These are phyloP conservation scores for Acanthosepion pharaonis DNA, from an alignment of 2,888 invertebrate species.

Conservation along the genomic window DNA sequence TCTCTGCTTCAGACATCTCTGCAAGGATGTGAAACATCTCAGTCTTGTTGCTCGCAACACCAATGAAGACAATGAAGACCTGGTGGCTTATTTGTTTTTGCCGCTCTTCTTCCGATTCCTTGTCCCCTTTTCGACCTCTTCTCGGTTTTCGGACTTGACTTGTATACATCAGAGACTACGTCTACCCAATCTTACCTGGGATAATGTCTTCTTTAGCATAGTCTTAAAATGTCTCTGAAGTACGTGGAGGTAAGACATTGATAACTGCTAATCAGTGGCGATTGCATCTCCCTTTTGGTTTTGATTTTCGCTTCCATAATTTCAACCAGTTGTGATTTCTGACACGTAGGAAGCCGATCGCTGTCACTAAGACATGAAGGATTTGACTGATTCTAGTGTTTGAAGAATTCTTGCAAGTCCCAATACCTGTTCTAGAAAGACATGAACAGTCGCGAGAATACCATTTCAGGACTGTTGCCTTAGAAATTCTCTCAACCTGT, in stretches of 20 bases:
- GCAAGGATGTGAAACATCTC: constrained; percentile 49
- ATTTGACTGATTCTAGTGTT: too few species aligned
- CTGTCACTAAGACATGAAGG: too few species aligned
- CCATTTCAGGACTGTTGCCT: too few species aligned
- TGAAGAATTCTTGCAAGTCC: too few species aligned
- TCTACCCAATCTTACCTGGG: constrained; percentile 48
- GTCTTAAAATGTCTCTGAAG: constrained; percentile 50
- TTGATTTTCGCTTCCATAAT: too few species aligned
- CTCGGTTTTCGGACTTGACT: constrained; percentile 8
- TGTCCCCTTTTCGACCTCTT: constrained; percentile 49
- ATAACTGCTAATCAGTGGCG: too few species aligned
- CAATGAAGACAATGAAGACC: constrained; percentile 49
- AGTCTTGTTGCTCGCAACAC: constrained; percentile 49
- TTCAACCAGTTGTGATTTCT: too few species aligned
- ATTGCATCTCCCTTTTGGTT: too few species aligned
- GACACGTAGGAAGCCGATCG: too few species aligned
- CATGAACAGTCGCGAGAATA: too few species aligned
- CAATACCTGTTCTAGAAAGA: too few species aligned
- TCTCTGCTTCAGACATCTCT: constrained; percentile 42
- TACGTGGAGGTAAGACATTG: constrained; percentile 46
- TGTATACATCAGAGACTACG: constrained; percentile 48
- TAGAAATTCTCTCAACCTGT: too few species aligned
- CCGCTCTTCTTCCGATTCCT: constrained; percentile 48
- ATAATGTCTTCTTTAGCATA: constrained; percentile 49
- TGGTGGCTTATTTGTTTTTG: constrained; percentile 39